Conservation (phyloP, 2,888 invertebrate species). For the Rhagophthalmus giganteus region DNA sequence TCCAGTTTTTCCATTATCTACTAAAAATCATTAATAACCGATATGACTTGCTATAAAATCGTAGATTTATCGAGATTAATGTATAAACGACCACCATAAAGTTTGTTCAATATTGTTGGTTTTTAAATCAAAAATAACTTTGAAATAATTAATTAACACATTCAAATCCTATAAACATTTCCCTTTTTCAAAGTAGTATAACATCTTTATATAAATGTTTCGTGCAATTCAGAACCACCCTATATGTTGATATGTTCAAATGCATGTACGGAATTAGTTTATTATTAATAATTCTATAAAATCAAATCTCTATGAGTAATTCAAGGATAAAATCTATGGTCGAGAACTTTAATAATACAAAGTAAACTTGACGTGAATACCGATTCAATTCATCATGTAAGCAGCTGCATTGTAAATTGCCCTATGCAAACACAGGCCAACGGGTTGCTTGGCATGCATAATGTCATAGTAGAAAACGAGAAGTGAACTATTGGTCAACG, state of each 20-base stretch:
- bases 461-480: slow-evolving; percentile 28
- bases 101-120: too few species aligned
- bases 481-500: slow-evolving; percentile 32
- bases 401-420: slow-evolving; percentile 34
- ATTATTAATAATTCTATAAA: background rate
- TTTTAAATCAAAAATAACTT: too few species aligned
- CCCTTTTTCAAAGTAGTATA: too few species aligned
- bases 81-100: too few species aligned
- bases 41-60: too few species aligned
- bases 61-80: too few species aligned
- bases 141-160: too few species aligned
- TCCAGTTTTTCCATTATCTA: too few species aligned
- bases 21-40: too few species aligned
- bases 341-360: slow-evolving; percentile 29
- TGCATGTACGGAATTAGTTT: background rate
- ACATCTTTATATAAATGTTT: too few species aligned
- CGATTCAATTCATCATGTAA: slow-evolving; percentile 30
- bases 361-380: slow-evolving; percentile 20
- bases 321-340: slow-evolving; percentile 21
- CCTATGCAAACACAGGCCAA: slow-evolving; percentile 36
- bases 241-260: background rate
- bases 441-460: slow-evolving; percentile 32
- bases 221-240: too few species aligned
- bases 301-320: slow-evolving; percentile 1
- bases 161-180: too few species aligned